These are phyloP conservation scores for Bradypodion ventrale DNA, from an alignment of 2,797 vertebrate genomes.

Conservation along the genomic window DNA sequence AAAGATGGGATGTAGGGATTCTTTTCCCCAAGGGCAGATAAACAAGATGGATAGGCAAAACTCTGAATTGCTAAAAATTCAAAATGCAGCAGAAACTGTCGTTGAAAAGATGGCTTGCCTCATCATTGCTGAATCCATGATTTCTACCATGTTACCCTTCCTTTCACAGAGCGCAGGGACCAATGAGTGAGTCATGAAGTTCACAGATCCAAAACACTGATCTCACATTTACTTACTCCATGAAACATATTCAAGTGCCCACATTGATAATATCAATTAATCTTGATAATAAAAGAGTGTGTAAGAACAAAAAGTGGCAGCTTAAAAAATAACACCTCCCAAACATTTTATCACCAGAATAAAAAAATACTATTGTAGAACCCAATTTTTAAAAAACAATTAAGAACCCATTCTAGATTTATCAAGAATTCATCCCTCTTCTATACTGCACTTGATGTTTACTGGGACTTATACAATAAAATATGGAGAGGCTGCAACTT, in stretches of 20 bases:
- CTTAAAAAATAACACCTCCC: neutral
- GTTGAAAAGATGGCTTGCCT: constrained; percentile 55
- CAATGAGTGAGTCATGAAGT: constrained; percentile 63
- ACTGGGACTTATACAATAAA: neutral
- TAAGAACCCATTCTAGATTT: neutral
- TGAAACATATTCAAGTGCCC: constrained; percentile 35
- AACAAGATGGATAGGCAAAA: constrained; percentile 71
- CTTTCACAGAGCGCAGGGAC: constrained; percentile 56
- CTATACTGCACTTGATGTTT: neutral
- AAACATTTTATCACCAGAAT: neutral
- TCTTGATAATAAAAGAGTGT: neutral
- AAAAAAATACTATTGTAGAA: accelerated
- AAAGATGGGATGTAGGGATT: constrained; percentile 65
- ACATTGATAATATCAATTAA: constrained; percentile 16
- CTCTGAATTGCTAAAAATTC: constrained; percentile 67
- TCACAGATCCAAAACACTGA: constrained; percentile 46
- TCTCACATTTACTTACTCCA: constrained; percentile 54
- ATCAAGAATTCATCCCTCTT: neutral
- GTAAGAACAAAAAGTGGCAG: neutral
- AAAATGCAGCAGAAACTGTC: constrained; percentile 70
- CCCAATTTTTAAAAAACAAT: neutral
- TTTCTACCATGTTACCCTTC: constrained; percentile 63
- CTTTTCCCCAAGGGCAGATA: constrained; percentile 71
- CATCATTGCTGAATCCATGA: constrained; percentile 63
- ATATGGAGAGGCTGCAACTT: neutral